These are phyloP conservation scores for Phalera bucephala DNA, from an alignment of 2,888 invertebrate genomes.

Conservation along the genomic window DNA sequence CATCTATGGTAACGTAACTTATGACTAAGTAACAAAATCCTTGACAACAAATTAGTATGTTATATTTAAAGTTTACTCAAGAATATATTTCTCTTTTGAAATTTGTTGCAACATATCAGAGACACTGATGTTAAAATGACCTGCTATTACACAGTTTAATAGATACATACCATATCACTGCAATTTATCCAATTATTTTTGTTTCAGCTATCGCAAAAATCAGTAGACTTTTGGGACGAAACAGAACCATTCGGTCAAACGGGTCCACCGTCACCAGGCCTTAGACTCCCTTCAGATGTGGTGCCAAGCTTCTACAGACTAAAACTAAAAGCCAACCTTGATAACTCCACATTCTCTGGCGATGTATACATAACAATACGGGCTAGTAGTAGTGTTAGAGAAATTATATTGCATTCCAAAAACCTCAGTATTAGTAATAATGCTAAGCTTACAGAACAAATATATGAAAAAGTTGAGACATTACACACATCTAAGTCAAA, in stretches of 20 bases:
- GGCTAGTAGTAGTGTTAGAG: constrained; percentile 56
- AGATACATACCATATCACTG: too few species aligned
- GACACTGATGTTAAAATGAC: too few species aligned
- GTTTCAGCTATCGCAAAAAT: constrained; percentile 35
- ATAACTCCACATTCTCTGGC: constrained; percentile 64
- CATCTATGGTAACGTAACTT: too few species aligned
- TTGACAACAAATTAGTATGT: too few species aligned
- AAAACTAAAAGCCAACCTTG: constrained; percentile 77
- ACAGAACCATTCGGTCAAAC: constrained; percentile 61
- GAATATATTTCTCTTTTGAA: too few species aligned
- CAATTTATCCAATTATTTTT: background rate
- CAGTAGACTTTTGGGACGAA: constrained; percentile 67
- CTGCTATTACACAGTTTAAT: too few species aligned
- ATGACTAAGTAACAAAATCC: too few species aligned
- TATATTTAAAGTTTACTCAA: too few species aligned
- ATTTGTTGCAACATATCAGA: too few species aligned
- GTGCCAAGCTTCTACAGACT: constrained; percentile 83
- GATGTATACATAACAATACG: constrained; percentile 74
- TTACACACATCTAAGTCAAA: constrained; percentile 43
- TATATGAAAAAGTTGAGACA: constrained; percentile 63
- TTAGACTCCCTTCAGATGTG: constrained; percentile 72
- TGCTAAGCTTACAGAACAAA: constrained; percentile 71
- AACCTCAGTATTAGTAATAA: constrained; percentile 60
- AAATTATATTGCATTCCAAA: constrained; percentile 80
- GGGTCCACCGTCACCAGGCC: constrained; percentile 49